A percentile compares a stretch with the other conserved stretches of the same genome.
Evolutionary conservation across 2,888 invertebrate genomes (phyloP).

Genomic region (Ernsta delagoae): DNA sequence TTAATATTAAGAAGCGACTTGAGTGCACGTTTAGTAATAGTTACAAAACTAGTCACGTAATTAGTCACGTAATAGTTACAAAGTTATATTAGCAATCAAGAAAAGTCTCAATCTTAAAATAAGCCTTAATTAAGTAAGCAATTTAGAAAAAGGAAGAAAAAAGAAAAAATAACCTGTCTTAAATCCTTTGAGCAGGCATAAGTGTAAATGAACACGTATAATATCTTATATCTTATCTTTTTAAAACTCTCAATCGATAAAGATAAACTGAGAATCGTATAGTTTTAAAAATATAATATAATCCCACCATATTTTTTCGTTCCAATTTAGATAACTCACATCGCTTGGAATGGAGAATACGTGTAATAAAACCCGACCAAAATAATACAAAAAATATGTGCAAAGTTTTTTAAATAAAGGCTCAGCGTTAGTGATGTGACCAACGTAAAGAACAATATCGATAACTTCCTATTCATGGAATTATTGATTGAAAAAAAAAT

Average conservation of each 20-base stretch:
- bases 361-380: conserved; percentile 29
- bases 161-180: no score
- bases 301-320: conserved; percentile 6
- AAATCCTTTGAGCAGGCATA: background rate
- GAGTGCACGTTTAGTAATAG: no score
- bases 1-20: no score
- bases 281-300: conserved; percentile 19
- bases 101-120: no score
- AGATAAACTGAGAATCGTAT: conserved; percentile 15
- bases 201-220: background rate
- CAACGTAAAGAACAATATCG: background rate
- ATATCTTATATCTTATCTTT: conserved; percentile 41
- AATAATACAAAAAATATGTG: conserved; percentile 12
- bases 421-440: conserved; percentile 23
- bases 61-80: no score
- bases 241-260: conserved; percentile 17
- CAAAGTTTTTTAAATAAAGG: conserved; percentile 14
- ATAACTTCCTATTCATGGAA: background rate
- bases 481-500: background rate
- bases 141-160: no score
- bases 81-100: no score
- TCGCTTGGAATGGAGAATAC: conserved; percentile 29
- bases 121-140: no score
- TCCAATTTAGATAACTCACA: conserved; percentile 29
- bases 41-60: no score